These are phyloP conservation scores for Aratinga solstitialis DNA, from an alignment of 2,797 vertebrate species.

Conservation along the genomic window DNA sequence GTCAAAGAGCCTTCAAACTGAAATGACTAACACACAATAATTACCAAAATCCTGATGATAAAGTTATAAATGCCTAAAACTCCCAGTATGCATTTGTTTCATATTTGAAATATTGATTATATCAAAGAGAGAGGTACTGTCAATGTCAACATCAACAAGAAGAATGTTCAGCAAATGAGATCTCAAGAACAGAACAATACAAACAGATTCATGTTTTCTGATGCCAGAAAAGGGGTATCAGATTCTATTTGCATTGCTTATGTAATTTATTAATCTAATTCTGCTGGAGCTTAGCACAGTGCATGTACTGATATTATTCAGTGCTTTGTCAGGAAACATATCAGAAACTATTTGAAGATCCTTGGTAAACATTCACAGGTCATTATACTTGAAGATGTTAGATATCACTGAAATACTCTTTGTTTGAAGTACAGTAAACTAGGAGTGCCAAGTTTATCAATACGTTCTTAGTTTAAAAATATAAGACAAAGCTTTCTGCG, in stretches of 20 bases:
- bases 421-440: background rate
- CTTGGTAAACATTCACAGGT: constrained; percentile 38
- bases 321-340: constrained; percentile 46
- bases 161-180: constrained; percentile 58
- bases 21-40: constrained; percentile 23
- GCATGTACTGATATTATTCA: constrained; percentile 55
- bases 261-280: constrained; percentile 70
- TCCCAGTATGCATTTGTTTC: constrained; percentile 55
- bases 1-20: constrained; percentile 31
- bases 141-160: constrained; percentile 64
- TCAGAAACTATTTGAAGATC: constrained; percentile 52
- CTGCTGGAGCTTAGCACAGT: constrained; percentile 21
- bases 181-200: constrained; percentile 63
- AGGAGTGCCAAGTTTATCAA: background rate
- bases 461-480: constrained; percentile 8
- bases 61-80: constrained; percentile 45
- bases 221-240: constrained; percentile 27
- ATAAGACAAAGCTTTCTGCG: background rate
- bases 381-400: constrained; percentile 58
- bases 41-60: constrained; percentile 43
- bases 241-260: constrained; percentile 67
- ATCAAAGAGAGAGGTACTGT: constrained; percentile 57
- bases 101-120: constrained; percentile 72
- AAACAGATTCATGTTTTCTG: constrained; percentile 70
- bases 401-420: constrained; percentile 40